A percentile compares a stretch with the other conserved stretches of the same genome.
Conservation (phyloP, 2,888 invertebrate species). For the Marasmarcha lunaedactyla region DNA sequence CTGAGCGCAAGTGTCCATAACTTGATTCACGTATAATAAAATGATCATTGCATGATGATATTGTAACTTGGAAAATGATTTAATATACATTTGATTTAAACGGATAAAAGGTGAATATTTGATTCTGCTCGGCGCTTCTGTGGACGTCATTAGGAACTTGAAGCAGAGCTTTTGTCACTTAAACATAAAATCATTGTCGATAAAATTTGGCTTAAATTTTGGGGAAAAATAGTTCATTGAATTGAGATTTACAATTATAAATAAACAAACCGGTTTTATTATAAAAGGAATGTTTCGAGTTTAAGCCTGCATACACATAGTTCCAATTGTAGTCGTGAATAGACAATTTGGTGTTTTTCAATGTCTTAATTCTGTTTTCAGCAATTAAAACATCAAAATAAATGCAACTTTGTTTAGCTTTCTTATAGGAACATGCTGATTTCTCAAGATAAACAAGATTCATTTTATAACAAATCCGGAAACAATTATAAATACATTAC, state of each 20-base stretch:
- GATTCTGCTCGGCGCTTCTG: background rate
- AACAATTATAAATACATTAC: background rate
- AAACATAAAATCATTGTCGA: conserved; percentile 31
- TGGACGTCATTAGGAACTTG: background rate
- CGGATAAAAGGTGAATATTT: background rate
- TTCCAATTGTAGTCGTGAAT: too few species aligned
- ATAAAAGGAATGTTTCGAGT: conserved; percentile 8
- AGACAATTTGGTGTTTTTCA: too few species aligned
- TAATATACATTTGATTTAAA: too few species aligned
- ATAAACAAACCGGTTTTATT: conserved; percentile 6
- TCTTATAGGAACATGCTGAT: background rate
- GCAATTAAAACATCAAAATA: too few species aligned
- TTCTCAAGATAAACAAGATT: background rate
- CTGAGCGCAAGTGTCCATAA: too few species aligned
- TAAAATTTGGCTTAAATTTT: conserved; percentile 59
- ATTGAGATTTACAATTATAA: conserved; percentile 19
- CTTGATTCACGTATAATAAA: too few species aligned
- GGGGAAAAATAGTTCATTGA: conserved; percentile 29
- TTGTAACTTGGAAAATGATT: too few species aligned
- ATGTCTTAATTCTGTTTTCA: too few species aligned
- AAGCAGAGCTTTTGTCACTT: conserved; percentile 37
- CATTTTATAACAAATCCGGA: background rate
- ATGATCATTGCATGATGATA: too few species aligned
- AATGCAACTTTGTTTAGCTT: too few species aligned
- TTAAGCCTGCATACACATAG: too few species aligned